Base-by-base conservation (phyloP, 2,113 vertebrate species). In the Litocranius walleri region DNA sequence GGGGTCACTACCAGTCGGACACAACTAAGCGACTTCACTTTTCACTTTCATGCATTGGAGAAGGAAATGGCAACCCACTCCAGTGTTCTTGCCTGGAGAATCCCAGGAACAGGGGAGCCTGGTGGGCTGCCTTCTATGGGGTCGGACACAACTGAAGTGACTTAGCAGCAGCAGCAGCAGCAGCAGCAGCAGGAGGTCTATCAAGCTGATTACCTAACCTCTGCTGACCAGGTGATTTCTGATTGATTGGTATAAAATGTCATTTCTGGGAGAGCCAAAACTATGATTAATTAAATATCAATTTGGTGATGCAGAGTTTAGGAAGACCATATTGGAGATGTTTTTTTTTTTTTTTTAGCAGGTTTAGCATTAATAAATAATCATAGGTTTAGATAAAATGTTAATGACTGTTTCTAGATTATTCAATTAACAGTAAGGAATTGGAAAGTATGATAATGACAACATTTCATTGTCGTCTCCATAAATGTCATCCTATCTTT, bases 401-500 rank as follows among this genome's bases (percentile, higher is more conserved):
- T 36, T 97, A 89, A 97, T 77, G 83, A 30, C 52, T 29, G 74
- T 86, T 74, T 90, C 77, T 80, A 90, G 88, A 89, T 93, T 95
- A 97, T 96, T 85, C 33, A 90, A 29, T 74, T 92, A 82, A n/a
- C 54, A 83, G 14, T 64, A 86, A 94, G 9, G 21, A 86, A 29
- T 91, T 11, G 1, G 19, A 93, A 94, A 90, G 48, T 62, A 90
- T 94, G 84, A 77, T 96, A 86, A 94, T 95, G 43, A 86, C 40
- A 92, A 45, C 77, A 90, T 89, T 94, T 97, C 27, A 71, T 92
- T 81, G 95, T 64, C 23, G 25, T 96, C 54, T 91, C 62, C 57
- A 78, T 88, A 92, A 97, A 87, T 90, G 52, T 83, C 80, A 87
- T 45, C 2, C 86, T 93, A 95, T 78, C 92, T 97, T 95, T 93